Base-by-base conservation (phyloP, 2,797 vertebrate genomes). In the Lithobates sylvaticus region DNA sequence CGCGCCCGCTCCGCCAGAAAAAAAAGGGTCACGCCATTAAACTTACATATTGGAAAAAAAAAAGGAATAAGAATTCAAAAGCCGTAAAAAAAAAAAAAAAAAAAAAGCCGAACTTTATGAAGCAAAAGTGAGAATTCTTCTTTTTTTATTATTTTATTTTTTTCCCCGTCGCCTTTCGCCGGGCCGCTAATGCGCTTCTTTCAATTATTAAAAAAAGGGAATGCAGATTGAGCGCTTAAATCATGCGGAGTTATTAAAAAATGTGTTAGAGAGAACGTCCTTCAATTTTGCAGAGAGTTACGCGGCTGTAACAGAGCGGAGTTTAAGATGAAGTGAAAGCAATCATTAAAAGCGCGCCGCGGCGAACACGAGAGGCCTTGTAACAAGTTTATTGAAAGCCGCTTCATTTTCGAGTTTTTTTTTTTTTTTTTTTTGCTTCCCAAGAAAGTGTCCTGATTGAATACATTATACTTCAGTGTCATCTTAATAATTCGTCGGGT, bases 1-100 rank as follows among this genome's bases (percentile, higher is more conserved):
- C 34, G 2, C 92, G 94, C 96, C 97, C 96, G 95, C 96, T 97
- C 97, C 96, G 96, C 97, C 39, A 42, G 96, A 29, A 29, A 36
- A 7, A 39, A 96, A 95, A 95, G 95, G 96, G 94, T 95, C 95
- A 95, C 93, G 93, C 96, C 96, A 97, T 97, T 97, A 97, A 97
- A 97, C 95, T 96, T 96, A 96, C 96, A 97, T 96, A 96, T 95
- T 93, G 94, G 92, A 93, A 94, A 39, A 32, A 32, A 32, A 32
- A 32, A 32, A 39, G 96, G 95, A 96, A 96, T 95, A 95, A 96
- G 96, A 96, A 94, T 94, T 93, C 90, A 92, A 47, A 93, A 90
- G 93, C 89, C 91, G 93, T 95, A 94, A 1, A 39, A 39, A 39
- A 39, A 39, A 39, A 39, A 39, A 39, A 93, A 79, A 61, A 61